These are phyloP conservation scores for Phalacrocorax pelagicus DNA, from an alignment of 2,113 vertebrate genomes.

Conservation along the genomic window DNA sequence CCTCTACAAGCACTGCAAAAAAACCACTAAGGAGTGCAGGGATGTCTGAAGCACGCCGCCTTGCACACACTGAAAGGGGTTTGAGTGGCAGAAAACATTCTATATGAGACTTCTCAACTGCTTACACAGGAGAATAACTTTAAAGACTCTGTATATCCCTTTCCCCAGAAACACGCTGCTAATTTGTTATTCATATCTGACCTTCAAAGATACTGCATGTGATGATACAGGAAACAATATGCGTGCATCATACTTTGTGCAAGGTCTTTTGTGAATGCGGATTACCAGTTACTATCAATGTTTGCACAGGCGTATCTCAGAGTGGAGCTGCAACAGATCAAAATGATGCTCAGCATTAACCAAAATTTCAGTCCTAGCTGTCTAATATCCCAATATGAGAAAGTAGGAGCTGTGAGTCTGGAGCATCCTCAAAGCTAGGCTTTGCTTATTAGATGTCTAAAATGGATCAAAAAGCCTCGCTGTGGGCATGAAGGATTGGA, in stretches of 20 bases:
- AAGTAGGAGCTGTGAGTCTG: not conserved
- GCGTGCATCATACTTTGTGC: not conserved
- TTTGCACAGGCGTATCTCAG: not conserved
- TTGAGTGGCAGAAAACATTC: not conserved
- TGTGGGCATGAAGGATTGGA: not conserved
- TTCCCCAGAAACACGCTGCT: not conserved
- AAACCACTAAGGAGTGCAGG: not conserved
- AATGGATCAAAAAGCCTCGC: not conserved
- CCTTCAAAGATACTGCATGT: not conserved
- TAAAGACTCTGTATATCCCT: not conserved
- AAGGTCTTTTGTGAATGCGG: not conserved
- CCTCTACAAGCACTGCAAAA: not conserved
- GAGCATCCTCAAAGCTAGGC: not conserved
- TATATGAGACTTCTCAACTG: not conserved
- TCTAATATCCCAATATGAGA: not conserved
- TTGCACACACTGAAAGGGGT: not conserved
- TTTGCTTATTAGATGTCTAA: not conserved
- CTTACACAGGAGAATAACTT: not conserved
- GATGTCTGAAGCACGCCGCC: rapidly evolving
- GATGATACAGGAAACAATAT: not conserved
- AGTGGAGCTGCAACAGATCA: not conserved
- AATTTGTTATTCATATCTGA: not conserved
- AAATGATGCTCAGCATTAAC: not conserved
- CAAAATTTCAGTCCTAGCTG: not conserved
- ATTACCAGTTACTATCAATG: not conserved